These are phyloP conservation scores for Mesembrinibis cayennensis DNA, from an alignment of 2,113 vertebrate genomes.

Conservation along the genomic window DNA sequence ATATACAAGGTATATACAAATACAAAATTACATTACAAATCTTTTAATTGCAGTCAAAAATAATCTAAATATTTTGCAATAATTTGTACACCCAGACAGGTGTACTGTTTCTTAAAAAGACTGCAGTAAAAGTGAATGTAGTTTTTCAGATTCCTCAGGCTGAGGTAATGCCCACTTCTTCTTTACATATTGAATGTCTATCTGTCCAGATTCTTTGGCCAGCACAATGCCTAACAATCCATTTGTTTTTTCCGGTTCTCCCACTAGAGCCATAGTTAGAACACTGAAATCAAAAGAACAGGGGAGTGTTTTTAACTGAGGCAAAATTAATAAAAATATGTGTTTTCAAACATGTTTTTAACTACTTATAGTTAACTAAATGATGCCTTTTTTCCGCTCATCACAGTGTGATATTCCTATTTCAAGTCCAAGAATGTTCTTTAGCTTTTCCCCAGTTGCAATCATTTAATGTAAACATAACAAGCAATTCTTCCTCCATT, in stretches of 20 bases:
- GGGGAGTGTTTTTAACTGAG: not conserved
- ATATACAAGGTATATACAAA: not conserved
- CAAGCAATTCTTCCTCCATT: not conserved
- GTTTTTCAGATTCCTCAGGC: conserved; percentile 72
- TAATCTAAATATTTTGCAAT: not conserved
- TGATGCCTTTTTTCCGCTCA: not conserved
- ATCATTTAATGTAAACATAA: not conserved
- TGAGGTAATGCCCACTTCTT: conserved; percentile 71
- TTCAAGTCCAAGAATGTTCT: not conserved
- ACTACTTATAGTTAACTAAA: not conserved
- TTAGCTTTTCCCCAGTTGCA: not conserved
- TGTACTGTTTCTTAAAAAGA: conserved; percentile 3
- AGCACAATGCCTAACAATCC: conserved; percentile 82
- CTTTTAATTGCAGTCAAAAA: not conserved
- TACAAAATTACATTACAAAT: not conserved
- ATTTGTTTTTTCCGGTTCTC: conserved; percentile 82
- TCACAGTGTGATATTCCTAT: not conserved
- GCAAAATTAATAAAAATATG: not conserved
- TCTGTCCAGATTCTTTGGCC: conserved; percentile 80
- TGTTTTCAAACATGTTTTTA: not conserved
- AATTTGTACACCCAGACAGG: not conserved
- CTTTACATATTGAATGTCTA: conserved; percentile 87
- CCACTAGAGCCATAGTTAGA: conserved; percentile 82
- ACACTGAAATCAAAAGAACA: conserved; percentile 71
- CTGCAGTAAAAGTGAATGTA: conserved; percentile 72